Base-by-base conservation (phyloP, 92 coral and sea anemone species). In the Phenganax stokvisi region DNA sequence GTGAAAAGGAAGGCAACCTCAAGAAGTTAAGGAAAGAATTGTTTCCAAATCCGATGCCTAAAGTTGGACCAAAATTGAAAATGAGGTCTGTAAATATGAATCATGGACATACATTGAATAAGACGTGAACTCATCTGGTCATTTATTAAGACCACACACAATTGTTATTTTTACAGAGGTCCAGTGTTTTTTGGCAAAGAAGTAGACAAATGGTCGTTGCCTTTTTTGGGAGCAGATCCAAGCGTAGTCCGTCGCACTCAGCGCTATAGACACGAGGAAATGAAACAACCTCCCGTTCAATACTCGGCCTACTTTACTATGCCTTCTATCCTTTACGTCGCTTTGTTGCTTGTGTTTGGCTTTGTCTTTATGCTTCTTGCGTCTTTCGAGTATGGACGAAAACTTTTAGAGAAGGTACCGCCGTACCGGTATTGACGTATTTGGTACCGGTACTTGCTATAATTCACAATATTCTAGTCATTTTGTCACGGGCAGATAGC, bases 231-330 rank as follows among this genome's bases (percentile, higher is more conserved):
- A 31, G 88, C 98, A 31, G 98, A 94, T 85, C 88, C 89, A 0
- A 92, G 97, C 7, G 97, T 94, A 29, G 98, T 94, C 53, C 90
- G 96, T 12, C 86, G 98, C 17, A 86, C 98, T 7, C 94, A 91
- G 82, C 87, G 98, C 10, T 89, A 90, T 79, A 89, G 85, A 54
- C 86, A 86, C 10, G 92, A 92, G 60, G 87, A 76, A 12, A 76
- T 65, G 7, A 69, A 86, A 71, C 85, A 94, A 81, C 88, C 84
- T 37, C 91, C 98, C 1, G 56, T 94, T 31, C 98, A 94, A 82
- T 94, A 84, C 77, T 91, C 97, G 12, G 98, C 98, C 13, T 94
- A 94, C 76, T 72, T 87, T 30, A 54, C 87, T 12, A 44, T 78
- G 88, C 81, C 90, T 0, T 90, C 97, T 27, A 70, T 94, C 71